phyloP scores from a whole-genome alignment of 2,888 invertebrate genomes.

The Euplexia lucipara region DNA sequence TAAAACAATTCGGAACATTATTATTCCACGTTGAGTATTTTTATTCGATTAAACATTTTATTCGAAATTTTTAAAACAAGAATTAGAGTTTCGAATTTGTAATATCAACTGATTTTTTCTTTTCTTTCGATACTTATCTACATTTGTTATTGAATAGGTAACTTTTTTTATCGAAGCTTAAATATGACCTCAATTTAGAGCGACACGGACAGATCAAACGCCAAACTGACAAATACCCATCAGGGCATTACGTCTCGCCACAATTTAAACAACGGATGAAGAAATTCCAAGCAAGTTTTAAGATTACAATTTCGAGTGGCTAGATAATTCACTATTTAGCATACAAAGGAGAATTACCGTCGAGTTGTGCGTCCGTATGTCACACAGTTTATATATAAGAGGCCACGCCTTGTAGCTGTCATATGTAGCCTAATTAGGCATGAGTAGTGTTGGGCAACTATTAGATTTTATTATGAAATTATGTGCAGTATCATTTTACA shows the following conservation, averaged over 20 bases:
- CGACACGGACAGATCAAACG: conserved; percentile 55
- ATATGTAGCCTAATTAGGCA: conserved; percentile 89
- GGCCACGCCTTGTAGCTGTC: conserved; percentile 90
- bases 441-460: conserved; percentile 78
- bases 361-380: conserved; percentile 85
- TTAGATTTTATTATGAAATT: conserved; percentile 74
- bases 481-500: conserved; percentile 66
- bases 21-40: conserved; percentile 5
- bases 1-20: conserved; percentile 36
- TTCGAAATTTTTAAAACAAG: background rate
- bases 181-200: conserved; percentile 62
- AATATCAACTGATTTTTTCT: background rate
- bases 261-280: conserved; percentile 86
- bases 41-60: conserved; percentile 20
- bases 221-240: conserved; percentile 71
- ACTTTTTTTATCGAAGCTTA: conserved; percentile 61
- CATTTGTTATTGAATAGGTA: conserved; percentile 33
- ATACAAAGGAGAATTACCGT: conserved; percentile 90
- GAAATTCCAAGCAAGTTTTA: conserved; percentile 89
- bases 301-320: conserved; percentile 90
- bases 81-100: background rate
- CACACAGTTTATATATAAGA: conserved; percentile 82
- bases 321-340: conserved; percentile 90
- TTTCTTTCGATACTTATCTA: background rate
- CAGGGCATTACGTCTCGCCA: conserved; percentile 65